Percentiles rank a stretch among this genome's conserved stretches.
These are phyloP conservation scores for Aphelenchoides besseyi DNA, from an alignment of 1,140 invertebrate genomes.

Conservation along the genomic window DNA sequence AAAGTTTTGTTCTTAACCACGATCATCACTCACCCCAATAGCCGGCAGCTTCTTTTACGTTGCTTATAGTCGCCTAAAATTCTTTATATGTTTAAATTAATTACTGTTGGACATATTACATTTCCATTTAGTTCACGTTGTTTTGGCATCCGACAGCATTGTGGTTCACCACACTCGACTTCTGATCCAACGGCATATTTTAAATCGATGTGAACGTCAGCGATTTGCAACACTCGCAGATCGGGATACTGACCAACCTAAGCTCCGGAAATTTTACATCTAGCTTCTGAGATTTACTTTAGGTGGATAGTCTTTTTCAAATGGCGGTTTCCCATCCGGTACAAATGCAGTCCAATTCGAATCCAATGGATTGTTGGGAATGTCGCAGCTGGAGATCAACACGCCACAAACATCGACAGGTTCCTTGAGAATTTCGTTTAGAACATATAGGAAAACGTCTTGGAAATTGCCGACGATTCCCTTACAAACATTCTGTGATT, in stretches of 20 bases:
- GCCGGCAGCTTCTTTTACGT: constrained; percentile 30
- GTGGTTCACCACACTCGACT: constrained; percentile 44
- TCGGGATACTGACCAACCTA: constrained; percentile 23
- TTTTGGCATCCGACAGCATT: constrained; percentile 42
- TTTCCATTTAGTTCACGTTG: constrained; percentile 16
- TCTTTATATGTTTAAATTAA: no score
- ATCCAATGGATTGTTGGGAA: constrained; percentile 29
- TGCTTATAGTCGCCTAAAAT: not conserved
- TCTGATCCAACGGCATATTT: constrained; percentile 39
- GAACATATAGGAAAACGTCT: constrained; percentile 51
- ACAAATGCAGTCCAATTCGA: constrained; percentile 50
- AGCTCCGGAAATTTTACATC: constrained; percentile 25
- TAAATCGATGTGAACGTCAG: constrained; percentile 47
- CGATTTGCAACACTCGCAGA: constrained; percentile 40
- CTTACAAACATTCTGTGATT: constrained; percentile 26
- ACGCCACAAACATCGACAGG: constrained; percentile 52
- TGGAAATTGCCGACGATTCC: constrained; percentile 43
- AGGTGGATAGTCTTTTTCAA: constrained; percentile 20
- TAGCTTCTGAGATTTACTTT: constrained; percentile 2
- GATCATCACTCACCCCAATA: constrained; percentile 23
- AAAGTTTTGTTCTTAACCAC: not conserved
- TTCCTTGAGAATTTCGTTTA: constrained; percentile 37
- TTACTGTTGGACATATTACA: no score
- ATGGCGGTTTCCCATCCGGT: constrained; percentile 47
- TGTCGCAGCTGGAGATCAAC: constrained; percentile 45